Base-by-base conservation (phyloP, 2,797 vertebrate genomes). In the Argya squamiceps region DNA sequence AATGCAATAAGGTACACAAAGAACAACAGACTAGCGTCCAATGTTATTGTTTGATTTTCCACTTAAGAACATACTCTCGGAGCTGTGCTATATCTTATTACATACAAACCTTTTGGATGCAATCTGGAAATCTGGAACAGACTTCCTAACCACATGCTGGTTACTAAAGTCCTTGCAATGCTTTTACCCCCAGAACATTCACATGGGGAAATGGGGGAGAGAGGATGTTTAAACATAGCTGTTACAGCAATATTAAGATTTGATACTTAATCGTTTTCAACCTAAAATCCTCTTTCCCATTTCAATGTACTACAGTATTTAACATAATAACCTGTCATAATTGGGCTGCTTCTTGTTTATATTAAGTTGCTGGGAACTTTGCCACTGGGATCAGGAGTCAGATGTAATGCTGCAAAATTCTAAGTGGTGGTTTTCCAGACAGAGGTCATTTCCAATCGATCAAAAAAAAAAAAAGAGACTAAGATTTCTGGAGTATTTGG, bases 1-100 rank as follows among this genome's bases (percentile, higher is more conserved):
- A 81, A 78, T 15, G 22, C 46, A 85, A 0, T 20, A 67, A 65
- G 17, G 43, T 36, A 47, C 17, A 77, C 47, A 71, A 60, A 83
- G 62, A 90, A 58, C 29, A 86, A 69, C 4, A 43, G 34, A 68
- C 12, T 41, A 71, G 56, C 53, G 87, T 75, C 16, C 39, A 60
- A 26, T 80, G 67, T 70, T 82, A 92, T 26, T 91, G 43, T 41
- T 81, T 78, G 30, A 69, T 86, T 76, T 96, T 81, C 67, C 59
- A 76, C 36, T 58, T 69, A 37, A 84, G 55, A 88, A 69, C 39
- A 69, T 23, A 46, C 19, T 69, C 55, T 60, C 46, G 34, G 77
- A 89, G 47, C 71, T 56, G 21, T 1, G 1, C 16, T 36, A 5
- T 65, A 79, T 70, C 56, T 89, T 62, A 58, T 43, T 89, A 73